Evolutionary conservation across 37 sponge, comb jelly and placozoan species (phyloP), one percentile per base, ranked within the genome.

Genomic region (Eunapius fragilis): DNA sequence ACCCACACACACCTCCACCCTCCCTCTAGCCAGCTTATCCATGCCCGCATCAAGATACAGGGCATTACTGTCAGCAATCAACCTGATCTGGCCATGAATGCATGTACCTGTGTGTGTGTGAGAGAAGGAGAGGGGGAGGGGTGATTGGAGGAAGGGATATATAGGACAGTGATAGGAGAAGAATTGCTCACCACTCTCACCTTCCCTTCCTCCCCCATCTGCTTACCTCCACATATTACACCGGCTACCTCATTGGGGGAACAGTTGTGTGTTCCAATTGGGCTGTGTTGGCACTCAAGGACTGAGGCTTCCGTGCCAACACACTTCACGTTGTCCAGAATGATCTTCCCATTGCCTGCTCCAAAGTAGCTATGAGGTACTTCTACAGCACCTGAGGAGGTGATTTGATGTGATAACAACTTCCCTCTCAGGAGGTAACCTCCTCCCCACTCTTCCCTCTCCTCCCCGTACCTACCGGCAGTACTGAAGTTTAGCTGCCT

Each of bases 191-290:
- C 14, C 19, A 10, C 58, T n/a, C n/a, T n/a, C n/a, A n/a, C n/a
- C n/a, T n/a, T n/a, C n/a, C n/a, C n/a, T n/a, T n/a, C n/a, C n/a
- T n/a, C 14, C 14, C 9, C 9, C 47, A 45, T 45, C 6, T 30
- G 69, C 77, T 36, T 35, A 86, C 87, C 58, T 48, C 69, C 67
- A 31, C 87, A 86, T 28, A 71, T 32, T 23, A 86, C 87, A 58
- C 87, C 87, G 33, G 80, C 87, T 80, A 74, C 68, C 30, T 86
- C 87, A 86, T 30, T 50, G 37, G 72, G 80, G 72, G 31, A 58
- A 86, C 87, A 86, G 87, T 86, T 80, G 67, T 72, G 47, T 35
- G 32, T 33, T 71, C 80, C 71, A 37, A 86, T 41, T 2, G 73
- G 58, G 35, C 38, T 80, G 50, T 71, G 72, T 14, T 26, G 26